phyloP scores from a whole-genome alignment of 2,113 vertebrate genomes.

The Dasyurus viverrinus region DNA sequence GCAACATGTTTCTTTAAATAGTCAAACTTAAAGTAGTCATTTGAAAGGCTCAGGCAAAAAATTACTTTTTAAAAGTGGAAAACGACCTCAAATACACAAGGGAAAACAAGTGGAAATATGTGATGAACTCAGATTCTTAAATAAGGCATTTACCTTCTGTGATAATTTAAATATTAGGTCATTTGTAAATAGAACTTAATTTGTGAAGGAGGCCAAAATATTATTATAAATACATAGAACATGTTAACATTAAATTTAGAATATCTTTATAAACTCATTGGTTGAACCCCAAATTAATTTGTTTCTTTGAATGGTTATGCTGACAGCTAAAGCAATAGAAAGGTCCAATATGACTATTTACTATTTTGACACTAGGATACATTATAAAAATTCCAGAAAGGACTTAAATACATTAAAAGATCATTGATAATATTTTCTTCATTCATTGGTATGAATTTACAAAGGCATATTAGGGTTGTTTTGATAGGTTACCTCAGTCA shows the following conservation, averaged over 20 bases:
- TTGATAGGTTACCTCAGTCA: neutral
- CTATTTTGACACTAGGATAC: neutral
- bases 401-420: conserved; percentile 5
- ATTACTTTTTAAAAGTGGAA: conserved; percentile 14
- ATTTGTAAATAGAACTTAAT: conserved; percentile 7
- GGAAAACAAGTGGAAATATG: conserved; percentile 4
- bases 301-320: neutral
- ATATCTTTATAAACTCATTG: conserved; percentile 23
- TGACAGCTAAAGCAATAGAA: neutral
- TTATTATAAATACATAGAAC: neutral
- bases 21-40: conserved; percentile 28
- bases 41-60: neutral
- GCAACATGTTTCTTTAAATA: neutral
- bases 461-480: neutral
- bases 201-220: neutral
- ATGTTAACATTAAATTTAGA: neutral
- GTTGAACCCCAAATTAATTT: neutral
- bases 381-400: neutral
- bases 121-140: neutral
- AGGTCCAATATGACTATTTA: conserved; percentile 5
- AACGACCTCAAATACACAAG: neutral
- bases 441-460: neutral
- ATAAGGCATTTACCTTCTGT: neutral
- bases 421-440: neutral
- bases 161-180: neutral